Evolutionary conservation across 2,113 vertebrate species (phyloP).

Genomic region (Lepidothrix coronata): DNA sequence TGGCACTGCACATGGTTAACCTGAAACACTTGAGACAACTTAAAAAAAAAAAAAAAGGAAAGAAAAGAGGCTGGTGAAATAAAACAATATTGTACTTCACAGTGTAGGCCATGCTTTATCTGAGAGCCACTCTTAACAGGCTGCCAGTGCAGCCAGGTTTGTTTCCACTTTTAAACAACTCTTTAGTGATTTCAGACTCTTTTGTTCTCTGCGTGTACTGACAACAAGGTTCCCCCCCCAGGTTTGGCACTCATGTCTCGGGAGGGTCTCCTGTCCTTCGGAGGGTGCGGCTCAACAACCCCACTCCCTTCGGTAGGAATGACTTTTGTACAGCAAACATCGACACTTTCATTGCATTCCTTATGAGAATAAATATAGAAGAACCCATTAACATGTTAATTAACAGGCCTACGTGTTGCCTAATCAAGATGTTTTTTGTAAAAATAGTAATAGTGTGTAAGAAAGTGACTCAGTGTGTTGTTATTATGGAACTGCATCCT

Average conservation of each 20-base stretch:
- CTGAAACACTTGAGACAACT: not conserved
- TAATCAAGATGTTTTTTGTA: accelerated
- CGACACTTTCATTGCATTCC: accelerated
- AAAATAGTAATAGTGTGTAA: not conserved
- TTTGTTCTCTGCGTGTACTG: not conserved
- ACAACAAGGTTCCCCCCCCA: constrained; percentile 30
- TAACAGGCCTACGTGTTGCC: not conserved
- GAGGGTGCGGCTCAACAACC: constrained; percentile 85
- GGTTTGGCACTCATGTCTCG: constrained; percentile 88
- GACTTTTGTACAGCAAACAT: not conserved
- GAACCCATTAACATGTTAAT: not conserved
- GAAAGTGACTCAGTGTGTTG: not conserved
- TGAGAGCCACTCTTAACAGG: not conserved
- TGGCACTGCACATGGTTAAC: accelerated
- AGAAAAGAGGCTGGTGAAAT: not conserved
- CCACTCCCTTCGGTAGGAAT: constrained; percentile 82
- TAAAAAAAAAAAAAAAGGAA: not conserved
- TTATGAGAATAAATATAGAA: not conserved
- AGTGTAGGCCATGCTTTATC: not conserved
- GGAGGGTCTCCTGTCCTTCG: constrained; percentile 83
- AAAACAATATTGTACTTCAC: not conserved
- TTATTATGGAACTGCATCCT: not conserved
- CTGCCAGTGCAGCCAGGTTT: not conserved
- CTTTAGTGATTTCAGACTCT: not conserved
- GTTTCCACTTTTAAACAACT: not conserved